Conservation (phyloP, 2,888 invertebrate species). For the Leptopilina syphax region DNA sequence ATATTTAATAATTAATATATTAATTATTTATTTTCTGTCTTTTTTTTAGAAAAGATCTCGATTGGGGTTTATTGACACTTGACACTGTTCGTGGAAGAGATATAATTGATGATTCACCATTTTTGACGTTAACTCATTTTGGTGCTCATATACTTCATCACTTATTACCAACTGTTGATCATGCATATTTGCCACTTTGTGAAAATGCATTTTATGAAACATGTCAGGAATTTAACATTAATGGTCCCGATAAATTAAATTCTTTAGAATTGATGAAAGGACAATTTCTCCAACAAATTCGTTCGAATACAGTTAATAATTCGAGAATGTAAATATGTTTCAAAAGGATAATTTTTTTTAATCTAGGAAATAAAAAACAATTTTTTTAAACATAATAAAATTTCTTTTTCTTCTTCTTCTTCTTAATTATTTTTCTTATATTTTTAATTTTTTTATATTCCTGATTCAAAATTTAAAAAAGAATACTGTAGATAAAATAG, state of each 20-base stretch:
- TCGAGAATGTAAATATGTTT: not conserved
- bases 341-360: too few species aligned
- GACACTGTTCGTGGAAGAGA: constrained; percentile 86
- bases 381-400: too few species aligned
- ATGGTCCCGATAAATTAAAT: constrained; percentile 70
- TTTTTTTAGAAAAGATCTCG: constrained; percentile 78
- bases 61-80: constrained; percentile 89
- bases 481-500: too few species aligned
- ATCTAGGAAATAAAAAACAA: too few species aligned
- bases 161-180: constrained; percentile 89
- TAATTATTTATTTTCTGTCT: constrained; percentile 70
- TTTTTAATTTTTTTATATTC: too few species aligned
- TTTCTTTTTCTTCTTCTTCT: too few species aligned
- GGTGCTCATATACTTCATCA: constrained; percentile 90
- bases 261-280: constrained; percentile 83
- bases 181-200: constrained; percentile 83
- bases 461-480: too few species aligned
- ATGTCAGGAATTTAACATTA: constrained; percentile 81
- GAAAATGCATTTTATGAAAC: constrained; percentile 82
- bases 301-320: constrained; percentile 73
- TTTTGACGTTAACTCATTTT: constrained; percentile 84
- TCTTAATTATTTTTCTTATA: too few species aligned
- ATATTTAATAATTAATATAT: too few species aligned
- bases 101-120: constrained; percentile 82
- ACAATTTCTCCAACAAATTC: constrained; percentile 81